Percentiles rank a stretch among this genome's conserved stretches.
Evolutionary conservation across 2,888 invertebrate species (phyloP).

Genomic region (Drosophila peninsularis): DNA sequence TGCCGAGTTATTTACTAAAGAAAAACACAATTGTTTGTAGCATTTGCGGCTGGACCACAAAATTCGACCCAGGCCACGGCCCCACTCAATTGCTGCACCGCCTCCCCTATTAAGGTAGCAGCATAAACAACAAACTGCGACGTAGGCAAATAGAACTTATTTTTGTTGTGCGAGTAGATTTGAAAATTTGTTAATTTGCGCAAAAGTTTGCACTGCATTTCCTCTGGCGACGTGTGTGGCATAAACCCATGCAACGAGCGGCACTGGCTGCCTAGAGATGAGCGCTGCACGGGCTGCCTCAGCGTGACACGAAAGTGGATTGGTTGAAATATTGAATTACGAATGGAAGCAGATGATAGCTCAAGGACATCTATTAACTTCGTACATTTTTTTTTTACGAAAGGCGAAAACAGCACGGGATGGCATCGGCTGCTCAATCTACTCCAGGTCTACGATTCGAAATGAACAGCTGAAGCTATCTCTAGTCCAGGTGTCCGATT

Average conservation of each 20-base stretch:
- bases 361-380: too few relatives aligned
- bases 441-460: too few relatives aligned
- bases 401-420: too few relatives aligned
- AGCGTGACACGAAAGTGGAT: neutral
- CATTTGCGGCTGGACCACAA: constrained; percentile 60
- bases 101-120: constrained; percentile 37
- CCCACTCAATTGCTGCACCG: neutral
- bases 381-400: too few relatives aligned
- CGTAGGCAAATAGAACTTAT: constrained; percentile 72
- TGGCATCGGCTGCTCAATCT: too few relatives aligned
- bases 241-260: constrained; percentile 43
- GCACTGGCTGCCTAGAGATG: constrained; percentile 6
- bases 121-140: constrained; percentile 70
- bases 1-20: constrained; percentile 72
- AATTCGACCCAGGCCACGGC: constrained; percentile 20
- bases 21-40: constrained; percentile 77
- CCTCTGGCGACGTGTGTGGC: constrained; percentile 69
- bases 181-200: constrained; percentile 78
- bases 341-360: too few relatives aligned
- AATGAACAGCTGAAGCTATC: too few relatives aligned
- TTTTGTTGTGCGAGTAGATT: constrained; percentile 57
- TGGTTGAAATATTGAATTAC: too few relatives aligned
- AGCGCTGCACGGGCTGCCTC: neutral
- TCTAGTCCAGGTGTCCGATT: too few relatives aligned
- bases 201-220: constrained; percentile 75